Evolutionary conservation across 1,140 invertebrate species (phyloP), one percentile per base, ranked within the genome.

Genomic region (Helicoverpa armigera): DNA sequence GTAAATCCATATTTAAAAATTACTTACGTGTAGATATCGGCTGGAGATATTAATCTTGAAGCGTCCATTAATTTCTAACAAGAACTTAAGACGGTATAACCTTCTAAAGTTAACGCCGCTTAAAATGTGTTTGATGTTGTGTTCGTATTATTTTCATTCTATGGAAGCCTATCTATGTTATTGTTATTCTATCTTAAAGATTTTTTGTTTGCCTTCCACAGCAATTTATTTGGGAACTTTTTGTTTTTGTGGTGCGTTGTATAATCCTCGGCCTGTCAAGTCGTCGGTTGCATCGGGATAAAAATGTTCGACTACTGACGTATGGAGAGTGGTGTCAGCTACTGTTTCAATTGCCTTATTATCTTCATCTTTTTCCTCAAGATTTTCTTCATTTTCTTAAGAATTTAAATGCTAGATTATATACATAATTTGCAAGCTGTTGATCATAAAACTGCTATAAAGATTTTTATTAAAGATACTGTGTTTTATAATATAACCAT

Each of bases 161-260:
- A 86, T 85, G 61, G 81, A 85, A 87, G 82, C 83, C 86, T 80
- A 82, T 88, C 90, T 82, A 80, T 91, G 90, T 92, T 92, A 93
- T 94, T 94, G 92, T 93, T 93, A 91, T 94, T 93, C 89, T 91
- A 89, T 92, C 88, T 91, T 86, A 89, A 88, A 93, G 91, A 89
- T 88, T 93, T 91, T 93, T 93, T 94, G 90, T 93, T 92, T 89
- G 88, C 85, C 84, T 86, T 88, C 83, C 85, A 74, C 81, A 84
- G 89, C 91, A 89, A 92, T 94, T 94, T 93, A 94, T 94, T 92
- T 93, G 88, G 85, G 83, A 84, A 82, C 88, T 90, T 92, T 90
- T 92, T 93, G 90, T 92, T 92, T 58, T 89, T 87, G 87, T 77
- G 79, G 84, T 83, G 83, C 86, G 88, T 90, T 88, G 88, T 91